Evolutionary conservation across 2,888 invertebrate genomes (phyloP).

Genomic region (Priapulus caudatus): DNA sequence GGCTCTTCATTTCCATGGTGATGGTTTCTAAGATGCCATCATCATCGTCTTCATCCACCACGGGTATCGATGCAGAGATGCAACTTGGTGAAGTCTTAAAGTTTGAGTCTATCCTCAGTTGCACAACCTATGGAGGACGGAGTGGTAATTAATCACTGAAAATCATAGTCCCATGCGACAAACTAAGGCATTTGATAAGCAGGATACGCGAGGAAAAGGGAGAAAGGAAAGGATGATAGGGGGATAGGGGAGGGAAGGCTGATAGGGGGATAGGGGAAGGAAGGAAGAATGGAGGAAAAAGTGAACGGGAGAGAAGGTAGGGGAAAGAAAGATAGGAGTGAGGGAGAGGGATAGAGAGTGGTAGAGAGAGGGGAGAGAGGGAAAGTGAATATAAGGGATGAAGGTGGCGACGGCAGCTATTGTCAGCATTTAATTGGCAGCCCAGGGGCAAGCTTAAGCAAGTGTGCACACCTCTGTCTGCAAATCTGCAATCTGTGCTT

Average conservation of each 20-base stretch:
- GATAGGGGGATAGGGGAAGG: not conserved
- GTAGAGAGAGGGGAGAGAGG: conserved; percentile 8
- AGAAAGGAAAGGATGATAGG: too few species aligned
- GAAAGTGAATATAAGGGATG: conserved; percentile 7
- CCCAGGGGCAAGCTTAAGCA: not conserved
- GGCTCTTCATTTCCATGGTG: not conserved
- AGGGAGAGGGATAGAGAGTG: conserved; percentile 4
- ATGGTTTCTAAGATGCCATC: not conserved
- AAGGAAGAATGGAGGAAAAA: not conserved
- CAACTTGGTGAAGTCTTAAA: not conserved
- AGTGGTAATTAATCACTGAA: too few species aligned
- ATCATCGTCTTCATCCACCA: not conserved
- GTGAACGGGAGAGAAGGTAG: conserved; percentile 6
- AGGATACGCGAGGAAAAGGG: not conserved
- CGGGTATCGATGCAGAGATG: not conserved
- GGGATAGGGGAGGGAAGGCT: too few species aligned
- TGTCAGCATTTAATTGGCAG: conserved; percentile 6
- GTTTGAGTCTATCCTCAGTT: not conserved
- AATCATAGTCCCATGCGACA: too few species aligned
- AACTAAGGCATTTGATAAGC: too few species aligned
- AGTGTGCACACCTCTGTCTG: conserved; percentile 67
- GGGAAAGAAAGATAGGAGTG: conserved; percentile 6
- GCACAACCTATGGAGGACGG: too few species aligned
- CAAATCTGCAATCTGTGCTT: conserved; percentile 80
- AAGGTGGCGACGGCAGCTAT: not conserved